Evolutionary conservation across 2,888 invertebrate genomes (phyloP).

Genomic region (Leptopilina myrica): DNA sequence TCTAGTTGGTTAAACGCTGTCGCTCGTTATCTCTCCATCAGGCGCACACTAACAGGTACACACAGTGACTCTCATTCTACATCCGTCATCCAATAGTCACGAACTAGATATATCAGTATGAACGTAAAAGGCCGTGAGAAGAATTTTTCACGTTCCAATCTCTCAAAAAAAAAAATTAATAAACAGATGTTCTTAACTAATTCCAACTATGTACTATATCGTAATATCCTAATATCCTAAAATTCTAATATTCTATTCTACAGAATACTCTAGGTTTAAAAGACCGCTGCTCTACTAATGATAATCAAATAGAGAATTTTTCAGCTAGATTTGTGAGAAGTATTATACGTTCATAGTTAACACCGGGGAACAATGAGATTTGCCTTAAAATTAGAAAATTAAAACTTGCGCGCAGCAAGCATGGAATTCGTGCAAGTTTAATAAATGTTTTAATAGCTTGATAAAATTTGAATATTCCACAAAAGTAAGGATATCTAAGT

Average conservation of each 20-base stretch:
- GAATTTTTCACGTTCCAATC: conserved; percentile 17
- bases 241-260: too few relatives aligned
- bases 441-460: conserved; percentile 31
- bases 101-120: conserved; percentile 28
- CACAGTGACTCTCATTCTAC: conserved; percentile 48
- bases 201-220: too few relatives aligned
- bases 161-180: too few relatives aligned
- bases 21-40: conserved; percentile 57
- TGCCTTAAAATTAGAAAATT: neutral
- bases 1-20: conserved; percentile 47
- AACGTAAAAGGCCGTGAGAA: conserved; percentile 14
- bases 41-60: conserved; percentile 55
- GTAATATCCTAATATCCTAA: too few relatives aligned
- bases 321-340: neutral
- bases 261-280: too few relatives aligned
- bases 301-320: too few relatives aligned
- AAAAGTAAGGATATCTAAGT: conserved; percentile 18
- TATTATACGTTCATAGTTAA: neutral
- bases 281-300: too few relatives aligned
- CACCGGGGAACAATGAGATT: neutral
- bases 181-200: too few relatives aligned
- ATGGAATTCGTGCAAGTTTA: conserved; percentile 1
- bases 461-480: conserved; percentile 30
- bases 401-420: neutral
- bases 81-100: conserved; percentile 33